Conservation (phyloP, 1,140 invertebrate genomes). For the Cyphomyrmex costatus region DNA sequence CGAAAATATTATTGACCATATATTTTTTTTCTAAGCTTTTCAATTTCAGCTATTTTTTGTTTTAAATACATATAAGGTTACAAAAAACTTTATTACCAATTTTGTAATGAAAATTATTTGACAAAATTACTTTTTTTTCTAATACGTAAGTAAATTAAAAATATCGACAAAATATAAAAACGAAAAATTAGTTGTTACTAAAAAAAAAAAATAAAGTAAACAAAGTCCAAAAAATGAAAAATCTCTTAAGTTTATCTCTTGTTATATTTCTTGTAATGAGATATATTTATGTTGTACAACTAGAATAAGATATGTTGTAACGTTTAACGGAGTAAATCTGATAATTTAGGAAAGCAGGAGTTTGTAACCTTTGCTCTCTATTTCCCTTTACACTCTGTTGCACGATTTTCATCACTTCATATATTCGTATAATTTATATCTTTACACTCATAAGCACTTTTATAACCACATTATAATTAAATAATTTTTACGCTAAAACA, state of each 20-base stretch:
- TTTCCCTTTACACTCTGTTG: slow-evolving; percentile 34
- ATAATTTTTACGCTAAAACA: background rate
- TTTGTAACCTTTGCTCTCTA: slow-evolving; percentile 39
- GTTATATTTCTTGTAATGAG: background rate
- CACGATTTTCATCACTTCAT: slow-evolving; percentile 8
- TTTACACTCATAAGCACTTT: background rate
- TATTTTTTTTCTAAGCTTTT: background rate
- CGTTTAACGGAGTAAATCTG: background rate
- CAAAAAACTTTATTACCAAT: background rate
- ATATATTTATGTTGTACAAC: background rate
- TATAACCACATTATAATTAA: background rate
- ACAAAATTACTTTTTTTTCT: background rate
- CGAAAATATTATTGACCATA: background rate
- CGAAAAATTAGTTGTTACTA: background rate
- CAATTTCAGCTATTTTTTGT: background rate
- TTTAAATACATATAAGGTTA: background rate
- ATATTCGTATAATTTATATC: slow-evolving; percentile 15
- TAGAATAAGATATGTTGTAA: slow-evolving; percentile 2
- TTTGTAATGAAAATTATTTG: background rate
- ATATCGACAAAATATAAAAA: background rate
- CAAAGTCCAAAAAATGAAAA: background rate
- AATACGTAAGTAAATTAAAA: background rate
- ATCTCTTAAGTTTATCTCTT: background rate
- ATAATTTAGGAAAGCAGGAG: slow-evolving; percentile 24
- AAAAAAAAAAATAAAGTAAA: background rate